Percentiles rank a stretch among this genome's conserved stretches.
Conservation (phyloP, 1,140 invertebrate genomes). For the Lordiphosa mommai region DNA sequence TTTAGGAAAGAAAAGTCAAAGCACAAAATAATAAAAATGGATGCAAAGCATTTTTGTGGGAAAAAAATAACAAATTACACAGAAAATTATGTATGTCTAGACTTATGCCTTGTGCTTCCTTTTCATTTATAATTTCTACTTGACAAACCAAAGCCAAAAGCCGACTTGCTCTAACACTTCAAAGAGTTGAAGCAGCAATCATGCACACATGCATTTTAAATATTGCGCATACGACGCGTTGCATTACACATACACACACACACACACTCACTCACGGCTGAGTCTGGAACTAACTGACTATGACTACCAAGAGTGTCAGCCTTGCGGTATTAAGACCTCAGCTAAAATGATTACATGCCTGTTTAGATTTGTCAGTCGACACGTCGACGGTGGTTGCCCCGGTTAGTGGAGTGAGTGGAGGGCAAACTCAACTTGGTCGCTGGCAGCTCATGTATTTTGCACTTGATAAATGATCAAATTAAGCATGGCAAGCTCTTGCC, state of each 20-base stretch:
- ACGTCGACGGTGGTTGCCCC: not conserved
- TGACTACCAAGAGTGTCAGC: slow-evolving; percentile 52
- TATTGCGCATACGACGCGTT: slow-evolving; percentile 49
- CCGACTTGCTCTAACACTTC: slow-evolving; percentile 8
- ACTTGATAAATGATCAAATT: slow-evolving; percentile 78
- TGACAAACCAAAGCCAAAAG: not conserved
- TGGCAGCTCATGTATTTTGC: slow-evolving; percentile 62
- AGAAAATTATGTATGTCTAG: no score
- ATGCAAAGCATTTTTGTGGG: no score
- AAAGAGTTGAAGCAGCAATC: slow-evolving; percentile 3
- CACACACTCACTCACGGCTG: not conserved
- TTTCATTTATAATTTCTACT: slow-evolving; percentile 17
- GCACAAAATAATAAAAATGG: no score
- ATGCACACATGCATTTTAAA: slow-evolving; percentile 32
- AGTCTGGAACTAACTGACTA: slow-evolving; percentile 62
- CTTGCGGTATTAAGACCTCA: slow-evolving; percentile 68
- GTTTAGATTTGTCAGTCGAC: slow-evolving; percentile 71
- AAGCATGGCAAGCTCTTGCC: slow-evolving; percentile 46
- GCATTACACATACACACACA: slow-evolving; percentile 10
- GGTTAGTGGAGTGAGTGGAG: not conserved
- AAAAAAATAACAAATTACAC: no score
- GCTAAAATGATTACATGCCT: slow-evolving; percentile 76
- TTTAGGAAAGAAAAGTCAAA: no score
- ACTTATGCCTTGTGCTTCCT: not conserved
- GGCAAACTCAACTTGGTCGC: slow-evolving; percentile 11